Conservation (phyloP, 2,113 vertebrate species). For the Psittacula cyanocephala region DNA sequence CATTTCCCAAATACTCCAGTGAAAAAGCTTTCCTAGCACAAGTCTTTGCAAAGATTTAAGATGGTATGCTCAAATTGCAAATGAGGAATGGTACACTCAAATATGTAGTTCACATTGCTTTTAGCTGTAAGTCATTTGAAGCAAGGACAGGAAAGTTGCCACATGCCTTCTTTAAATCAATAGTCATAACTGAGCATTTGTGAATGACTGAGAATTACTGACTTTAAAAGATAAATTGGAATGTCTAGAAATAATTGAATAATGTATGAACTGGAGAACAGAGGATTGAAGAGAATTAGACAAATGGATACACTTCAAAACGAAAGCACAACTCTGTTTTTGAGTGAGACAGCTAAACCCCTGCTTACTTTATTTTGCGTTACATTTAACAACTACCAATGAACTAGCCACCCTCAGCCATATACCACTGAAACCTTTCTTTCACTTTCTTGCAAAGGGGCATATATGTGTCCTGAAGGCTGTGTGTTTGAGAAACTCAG, state of each 20-base stretch:
- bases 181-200: background rate
- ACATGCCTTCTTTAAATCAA: background rate
- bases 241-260: background rate
- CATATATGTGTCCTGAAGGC: background rate
- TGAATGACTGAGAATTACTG: background rate
- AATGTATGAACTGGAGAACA: background rate
- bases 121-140: background rate
- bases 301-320: background rate
- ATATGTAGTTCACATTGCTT: background rate
- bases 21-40: background rate
- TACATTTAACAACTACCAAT: background rate
- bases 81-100: background rate
- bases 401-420: background rate
- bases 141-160: background rate
- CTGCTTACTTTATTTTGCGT: background rate
- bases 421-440: background rate
- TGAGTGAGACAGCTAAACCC: background rate
- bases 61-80: background rate
- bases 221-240: background rate
- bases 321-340: background rate
- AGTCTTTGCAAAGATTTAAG: background rate
- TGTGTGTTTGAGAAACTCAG: background rate
- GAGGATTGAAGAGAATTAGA: background rate
- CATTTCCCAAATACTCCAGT: background rate
- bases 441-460: background rate